A percentile compares a stretch with the other conserved stretches of the same genome.
Conservation (phyloP, 1,140 invertebrate species). For the Trachelipus rathkii region DNA sequence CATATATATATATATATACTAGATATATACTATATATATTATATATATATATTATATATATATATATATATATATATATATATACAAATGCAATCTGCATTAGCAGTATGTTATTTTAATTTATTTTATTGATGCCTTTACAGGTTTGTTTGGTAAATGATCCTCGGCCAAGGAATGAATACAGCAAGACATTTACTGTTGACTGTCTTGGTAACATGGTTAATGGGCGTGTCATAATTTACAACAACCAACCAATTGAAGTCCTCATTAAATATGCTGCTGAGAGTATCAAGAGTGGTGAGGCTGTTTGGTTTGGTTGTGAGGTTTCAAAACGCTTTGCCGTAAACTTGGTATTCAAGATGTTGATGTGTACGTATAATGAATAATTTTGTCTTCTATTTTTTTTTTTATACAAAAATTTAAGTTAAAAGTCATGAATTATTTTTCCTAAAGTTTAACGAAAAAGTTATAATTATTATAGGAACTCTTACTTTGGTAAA, state of each 20-base stretch:
- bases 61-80: too few relatives aligned
- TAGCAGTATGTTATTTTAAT: too few relatives aligned
- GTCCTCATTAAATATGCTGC: slow-evolving; percentile 65
- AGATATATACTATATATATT: too few relatives aligned
- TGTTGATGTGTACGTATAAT: slow-evolving; percentile 62
- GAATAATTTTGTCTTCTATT: background rate
- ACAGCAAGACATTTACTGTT: slow-evolving; percentile 74
- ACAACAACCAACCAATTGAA: slow-evolving; percentile 82
- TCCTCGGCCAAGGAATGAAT: slow-evolving; percentile 70
- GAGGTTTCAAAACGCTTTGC: slow-evolving; percentile 77
- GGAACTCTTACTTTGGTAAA: too few relatives aligned
- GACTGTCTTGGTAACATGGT: slow-evolving; percentile 81
- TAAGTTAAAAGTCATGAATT: background rate
- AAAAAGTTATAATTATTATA: background rate
- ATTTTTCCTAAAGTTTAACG: background rate
- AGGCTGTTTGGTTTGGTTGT: slow-evolving; percentile 91
- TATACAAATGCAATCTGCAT: too few relatives aligned
- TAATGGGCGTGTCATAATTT: slow-evolving; percentile 67
- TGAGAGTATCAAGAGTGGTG: slow-evolving; percentile 71
- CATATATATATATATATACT: too few relatives aligned
- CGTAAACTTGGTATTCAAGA: slow-evolving; percentile 77
- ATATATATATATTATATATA: too few relatives aligned
- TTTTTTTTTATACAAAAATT: background rate
- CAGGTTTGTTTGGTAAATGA: slow-evolving; percentile 79
- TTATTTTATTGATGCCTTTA: too few relatives aligned